Evolutionary conservation across 2,113 vertebrate species (phyloP), one percentile per base, ranked within the genome.

Genomic region (Henicopernis longicauda): DNA sequence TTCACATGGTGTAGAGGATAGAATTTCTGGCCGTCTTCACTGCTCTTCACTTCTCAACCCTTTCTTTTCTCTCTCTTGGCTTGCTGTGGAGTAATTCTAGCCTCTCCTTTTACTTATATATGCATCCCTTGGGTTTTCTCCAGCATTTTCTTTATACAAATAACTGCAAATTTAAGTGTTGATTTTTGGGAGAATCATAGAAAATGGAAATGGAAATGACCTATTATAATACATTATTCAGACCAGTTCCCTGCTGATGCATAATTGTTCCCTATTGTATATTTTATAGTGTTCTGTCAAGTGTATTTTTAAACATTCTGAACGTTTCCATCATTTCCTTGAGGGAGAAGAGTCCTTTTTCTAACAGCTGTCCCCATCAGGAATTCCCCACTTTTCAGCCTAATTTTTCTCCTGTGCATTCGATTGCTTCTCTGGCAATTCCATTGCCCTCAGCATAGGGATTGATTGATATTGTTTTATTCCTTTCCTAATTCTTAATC

Each of bases 191-290:
- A 96, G 93, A 95, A 95, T 95, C 95, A 73, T 86, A 94, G 89
- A 95, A 97, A 95, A 96, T 93, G 95, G 90, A 95, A 96, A 95
- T 97, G 88, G 77, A 93, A 97, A 93, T 97, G 89, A 97, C 89
- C 95, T 95, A 97, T 97, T 97, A 95, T 91, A 97, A 95, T 97
- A 90, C 86, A 96, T 94, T 95, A 96, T 96, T 94, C 95, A 96
- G 81, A 84, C 73, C 45, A 17, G 70, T 97, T 96, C 94, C 95
- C 97, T 87, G 91, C 94, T 95, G 95, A 85, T 87, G 38, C 81
- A 70, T 97, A 95, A 95, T 97, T 95, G 84, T 85, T 97, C 95
- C 95, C 97, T 93, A 80, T 88, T 96, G 97, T 97, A 90, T 94
- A 93, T 95, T 97, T 96, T 94, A 85, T 77, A 95, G 81, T 66